Evolutionary conservation across 2,888 invertebrate species (phyloP).

Genomic region (Macrosiphum euphorbiae): DNA sequence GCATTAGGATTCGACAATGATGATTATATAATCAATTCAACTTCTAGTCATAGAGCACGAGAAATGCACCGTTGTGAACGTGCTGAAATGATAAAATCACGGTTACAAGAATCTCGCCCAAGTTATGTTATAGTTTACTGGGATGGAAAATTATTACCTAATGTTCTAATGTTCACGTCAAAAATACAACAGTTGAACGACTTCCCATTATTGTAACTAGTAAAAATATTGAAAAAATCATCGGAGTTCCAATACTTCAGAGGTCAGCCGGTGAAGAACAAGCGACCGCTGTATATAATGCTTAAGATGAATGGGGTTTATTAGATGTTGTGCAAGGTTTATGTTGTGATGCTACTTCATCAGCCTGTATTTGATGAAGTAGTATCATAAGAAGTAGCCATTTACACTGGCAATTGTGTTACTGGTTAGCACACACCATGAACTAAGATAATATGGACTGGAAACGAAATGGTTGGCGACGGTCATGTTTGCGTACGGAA

Average conservation of each 20-base stretch:
- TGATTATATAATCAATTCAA: constrained; percentile 33
- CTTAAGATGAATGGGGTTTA: constrained; percentile 24
- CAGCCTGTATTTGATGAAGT: no score
- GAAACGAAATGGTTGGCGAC: no score
- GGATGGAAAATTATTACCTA: constrained; percentile 50
- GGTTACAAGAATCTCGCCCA: constrained; percentile 22
- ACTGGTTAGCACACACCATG: no score
- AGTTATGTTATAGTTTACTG: constrained; percentile 28
- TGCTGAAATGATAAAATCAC: constrained; percentile 11
- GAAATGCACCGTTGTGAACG: constrained; percentile 11
- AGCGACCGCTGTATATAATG: no score
- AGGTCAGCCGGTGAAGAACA: constrained; percentile 18
- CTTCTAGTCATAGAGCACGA: constrained; percentile 17
- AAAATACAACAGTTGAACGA: neutral
- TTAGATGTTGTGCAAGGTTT: constrained; percentile 16
- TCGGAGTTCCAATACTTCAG: constrained; percentile 15
- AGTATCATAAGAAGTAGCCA: no score
- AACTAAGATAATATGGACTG: no score
- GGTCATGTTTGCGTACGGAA: no score
- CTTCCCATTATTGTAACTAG: constrained; percentile 26
- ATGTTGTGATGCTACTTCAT: constrained; percentile 39
- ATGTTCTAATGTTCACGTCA: neutral
- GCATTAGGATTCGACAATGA: constrained; percentile 5
- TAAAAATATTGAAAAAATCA: constrained; percentile 23
- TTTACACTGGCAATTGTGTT: no score